Evolutionary conservation across 1,140 invertebrate genomes (phyloP).

Genomic region (Cherax quadricarinatus): DNA sequence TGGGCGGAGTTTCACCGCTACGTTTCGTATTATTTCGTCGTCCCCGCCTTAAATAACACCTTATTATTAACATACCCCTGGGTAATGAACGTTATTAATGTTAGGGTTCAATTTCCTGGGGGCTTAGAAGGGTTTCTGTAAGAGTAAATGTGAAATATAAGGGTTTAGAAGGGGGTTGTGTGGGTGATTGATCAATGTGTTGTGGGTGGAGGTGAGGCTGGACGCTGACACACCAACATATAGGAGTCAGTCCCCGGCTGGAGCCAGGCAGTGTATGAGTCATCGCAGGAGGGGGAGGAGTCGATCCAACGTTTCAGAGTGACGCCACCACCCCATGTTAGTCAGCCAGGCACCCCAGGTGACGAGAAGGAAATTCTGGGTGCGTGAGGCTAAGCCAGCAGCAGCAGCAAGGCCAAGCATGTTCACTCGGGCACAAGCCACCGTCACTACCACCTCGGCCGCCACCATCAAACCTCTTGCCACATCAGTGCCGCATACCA

Average conservation of each 20-base stretch:
- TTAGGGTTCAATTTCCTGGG: not conserved
- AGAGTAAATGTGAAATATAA: not conserved
- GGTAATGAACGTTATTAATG: not conserved
- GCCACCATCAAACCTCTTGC: not conserved
- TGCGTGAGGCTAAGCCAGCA: conserved; percentile 41
- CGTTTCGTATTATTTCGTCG: conserved; percentile 21
- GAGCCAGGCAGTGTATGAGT: conserved; percentile 64
- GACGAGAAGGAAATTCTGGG: conserved; percentile 60
- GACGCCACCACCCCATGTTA: conserved; percentile 60
- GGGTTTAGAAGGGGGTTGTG: not conserved
- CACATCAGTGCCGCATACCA: conserved; percentile 26
- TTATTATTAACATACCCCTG: not conserved
- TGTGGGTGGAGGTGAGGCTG: not conserved
- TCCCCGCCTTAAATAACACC: not conserved
- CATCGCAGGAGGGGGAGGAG: conserved; percentile 65
- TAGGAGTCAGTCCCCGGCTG: conserved; percentile 55
- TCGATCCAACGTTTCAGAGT: conserved; percentile 42
- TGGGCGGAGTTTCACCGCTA: not conserved
- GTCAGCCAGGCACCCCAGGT: conserved; percentile 53
- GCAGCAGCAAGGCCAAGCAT: conserved; percentile 23
- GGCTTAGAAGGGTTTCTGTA: not conserved
- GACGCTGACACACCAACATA: conserved; percentile 14
- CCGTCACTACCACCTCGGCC: conserved; percentile 7
- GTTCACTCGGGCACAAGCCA: conserved; percentile 54
- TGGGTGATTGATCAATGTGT: not conserved